phyloP scores from a whole-genome alignment of 2,113 vertebrate genomes.

The Sinocyclocheilus anophthalmus region DNA sequence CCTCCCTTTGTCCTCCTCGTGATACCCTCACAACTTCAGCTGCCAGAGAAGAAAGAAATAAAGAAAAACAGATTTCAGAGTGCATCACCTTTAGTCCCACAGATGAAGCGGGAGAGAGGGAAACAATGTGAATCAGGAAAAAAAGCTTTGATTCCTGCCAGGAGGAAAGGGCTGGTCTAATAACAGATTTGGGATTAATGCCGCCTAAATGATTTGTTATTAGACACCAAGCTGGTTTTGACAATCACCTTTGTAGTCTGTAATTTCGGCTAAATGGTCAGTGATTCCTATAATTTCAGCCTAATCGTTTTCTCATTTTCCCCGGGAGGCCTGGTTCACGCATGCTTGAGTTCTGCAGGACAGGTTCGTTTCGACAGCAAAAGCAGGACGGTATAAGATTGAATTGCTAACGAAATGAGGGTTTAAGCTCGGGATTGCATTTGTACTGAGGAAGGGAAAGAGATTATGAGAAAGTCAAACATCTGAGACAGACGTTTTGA shows the following conservation, averaged over 20 bases:
- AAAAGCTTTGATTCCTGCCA: not conserved
- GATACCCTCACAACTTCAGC: conserved; percentile 12
- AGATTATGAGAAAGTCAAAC: not conserved
- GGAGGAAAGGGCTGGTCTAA: not conserved
- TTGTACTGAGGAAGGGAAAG: not conserved
- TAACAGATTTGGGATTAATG: conserved; percentile 44
- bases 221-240: conserved; percentile 37
- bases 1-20: conserved; percentile 1
- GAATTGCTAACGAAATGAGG: not conserved
- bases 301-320: conserved; percentile 46
- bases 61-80: not conserved
- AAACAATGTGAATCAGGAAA: not conserved
- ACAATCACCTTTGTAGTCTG: conserved; percentile 40
- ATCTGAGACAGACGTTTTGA: not conserved
- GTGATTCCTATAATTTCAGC: conserved; percentile 45
- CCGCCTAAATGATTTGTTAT: conserved; percentile 36
- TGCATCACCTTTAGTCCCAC: not conserved
- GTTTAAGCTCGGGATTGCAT: not conserved
- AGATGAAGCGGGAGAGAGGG: not conserved
- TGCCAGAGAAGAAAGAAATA: conserved; percentile 2
- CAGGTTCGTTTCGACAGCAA: not conserved
- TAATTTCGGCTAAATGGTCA: conserved; percentile 41
- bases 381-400: not conserved
- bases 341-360: conserved; percentile 35
- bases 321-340: not conserved